Conservation (phyloP, 1,140 invertebrate genomes). For the Trigoniulus corallinus region DNA sequence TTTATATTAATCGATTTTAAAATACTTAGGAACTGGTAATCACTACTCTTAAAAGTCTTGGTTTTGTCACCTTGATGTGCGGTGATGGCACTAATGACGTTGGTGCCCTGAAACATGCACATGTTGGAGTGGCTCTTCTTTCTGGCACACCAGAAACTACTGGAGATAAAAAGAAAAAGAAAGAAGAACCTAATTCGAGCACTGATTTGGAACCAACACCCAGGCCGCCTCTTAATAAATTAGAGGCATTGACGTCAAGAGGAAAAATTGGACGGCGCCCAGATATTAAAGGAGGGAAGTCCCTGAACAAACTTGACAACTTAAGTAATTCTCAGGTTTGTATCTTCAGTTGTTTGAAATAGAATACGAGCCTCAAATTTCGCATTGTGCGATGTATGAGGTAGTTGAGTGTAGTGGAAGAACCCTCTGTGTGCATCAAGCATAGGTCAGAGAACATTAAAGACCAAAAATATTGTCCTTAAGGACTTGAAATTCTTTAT, state of each 20-base stretch:
- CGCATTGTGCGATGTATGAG: too few relatives aligned
- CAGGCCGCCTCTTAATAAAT: conserved; percentile 4
- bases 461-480: conserved; percentile 1
- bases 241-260: conserved; percentile 14
- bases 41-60: conserved; percentile 67
- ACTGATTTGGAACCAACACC: not conserved
- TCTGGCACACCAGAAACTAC: conserved; percentile 61
- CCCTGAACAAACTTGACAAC: conserved; percentile 3
- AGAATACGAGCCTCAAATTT: too few relatives aligned
- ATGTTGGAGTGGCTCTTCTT: conserved; percentile 82
- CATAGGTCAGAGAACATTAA: too few relatives aligned
- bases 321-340: conserved; percentile 11
- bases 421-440: too few relatives aligned
- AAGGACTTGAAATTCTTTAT: not conserved
- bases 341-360: too few relatives aligned
- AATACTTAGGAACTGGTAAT: conserved; percentile 63
- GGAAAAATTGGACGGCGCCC: conserved; percentile 13
- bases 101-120: conserved; percentile 96
- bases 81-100: conserved; percentile 99
- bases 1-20: conserved; percentile 7
- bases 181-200: conserved; percentile 15
- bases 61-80: conserved; percentile 91
- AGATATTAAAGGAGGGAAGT: conserved; percentile 9
- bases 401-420: too few relatives aligned
- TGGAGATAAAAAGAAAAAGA: conserved; percentile 24